Conservation (phyloP, 2,113 vertebrate genomes). For the Pavo muticus region DNA sequence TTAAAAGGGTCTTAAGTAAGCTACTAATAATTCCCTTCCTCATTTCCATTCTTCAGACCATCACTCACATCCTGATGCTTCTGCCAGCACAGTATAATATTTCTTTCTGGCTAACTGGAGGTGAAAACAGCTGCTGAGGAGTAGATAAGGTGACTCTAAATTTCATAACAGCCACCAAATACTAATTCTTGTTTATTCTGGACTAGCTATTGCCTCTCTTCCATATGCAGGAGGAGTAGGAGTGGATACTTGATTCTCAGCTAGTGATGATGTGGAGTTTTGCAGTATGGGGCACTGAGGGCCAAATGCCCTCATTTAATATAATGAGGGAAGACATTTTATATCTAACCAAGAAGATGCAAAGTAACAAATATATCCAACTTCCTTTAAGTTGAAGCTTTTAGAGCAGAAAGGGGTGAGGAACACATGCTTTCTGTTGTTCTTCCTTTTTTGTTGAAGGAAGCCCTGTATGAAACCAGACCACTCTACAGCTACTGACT, state of each 20-base stretch:
- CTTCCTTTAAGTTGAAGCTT: not conserved
- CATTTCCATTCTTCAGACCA: not conserved
- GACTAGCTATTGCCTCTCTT: not conserved
- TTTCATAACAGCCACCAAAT: not conserved
- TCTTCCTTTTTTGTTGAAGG: not conserved
- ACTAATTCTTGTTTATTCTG: not conserved
- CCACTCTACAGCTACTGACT: not conserved
- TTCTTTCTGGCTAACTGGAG: not conserved
- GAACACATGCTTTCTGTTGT: not conserved
- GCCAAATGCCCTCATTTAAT: not conserved
- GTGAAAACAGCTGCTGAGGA: slow-evolving; percentile 14
- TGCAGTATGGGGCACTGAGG: not conserved
- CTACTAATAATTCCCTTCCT: not conserved
- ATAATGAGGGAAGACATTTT: not conserved
- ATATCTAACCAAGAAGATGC: not conserved
- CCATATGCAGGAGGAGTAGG: not conserved
- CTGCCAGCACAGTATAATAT: not conserved
- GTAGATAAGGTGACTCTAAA: not conserved
- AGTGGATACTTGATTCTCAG: not conserved
- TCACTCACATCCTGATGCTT: not conserved
- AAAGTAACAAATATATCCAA: not conserved
- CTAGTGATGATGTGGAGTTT: not conserved
- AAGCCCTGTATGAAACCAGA: not conserved
- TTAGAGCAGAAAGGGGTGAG: not conserved
- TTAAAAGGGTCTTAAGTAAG: not conserved